Evolutionary conservation across 2,888 invertebrate species (phyloP).

Genomic region (Chrysolina americana): DNA sequence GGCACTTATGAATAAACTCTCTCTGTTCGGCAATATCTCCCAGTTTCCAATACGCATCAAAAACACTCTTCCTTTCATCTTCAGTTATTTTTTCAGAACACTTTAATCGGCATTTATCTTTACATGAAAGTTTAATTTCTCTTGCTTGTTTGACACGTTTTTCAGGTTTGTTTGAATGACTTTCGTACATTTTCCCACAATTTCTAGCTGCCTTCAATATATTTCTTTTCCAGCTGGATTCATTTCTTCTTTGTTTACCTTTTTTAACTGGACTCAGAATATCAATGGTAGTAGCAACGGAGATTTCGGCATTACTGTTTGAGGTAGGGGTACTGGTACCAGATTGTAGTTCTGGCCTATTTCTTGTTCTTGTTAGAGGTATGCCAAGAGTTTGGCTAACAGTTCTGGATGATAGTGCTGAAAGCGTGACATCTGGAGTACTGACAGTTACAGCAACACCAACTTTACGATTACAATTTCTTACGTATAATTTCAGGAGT

Average conservation of each 20-base stretch:
- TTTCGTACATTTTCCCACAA: not conserved
- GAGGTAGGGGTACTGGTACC: not conserved
- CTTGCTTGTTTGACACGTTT: not conserved
- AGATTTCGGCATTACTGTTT: not conserved
- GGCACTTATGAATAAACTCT: too few species aligned
- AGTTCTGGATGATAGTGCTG: not conserved
- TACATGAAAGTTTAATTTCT: not conserved
- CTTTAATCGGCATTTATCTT: constrained; percentile 1
- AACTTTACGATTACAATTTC: not conserved
- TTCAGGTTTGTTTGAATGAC: not conserved
- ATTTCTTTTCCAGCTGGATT: not conserved
- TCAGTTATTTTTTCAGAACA: not conserved
- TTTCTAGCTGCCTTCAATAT: not conserved
- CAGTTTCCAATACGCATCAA: too few species aligned
- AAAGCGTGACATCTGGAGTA: not conserved
- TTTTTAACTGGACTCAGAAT: constrained; percentile 6
- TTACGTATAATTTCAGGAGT: not conserved
- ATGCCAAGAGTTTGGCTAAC: not conserved
- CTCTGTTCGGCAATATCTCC: too few species aligned
- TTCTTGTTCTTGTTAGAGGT: not conserved
- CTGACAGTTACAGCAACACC: not conserved
- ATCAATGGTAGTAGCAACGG: not conserved
- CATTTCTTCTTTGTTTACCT: not conserved
- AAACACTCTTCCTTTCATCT: too few species aligned
- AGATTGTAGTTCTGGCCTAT: not conserved